Percentiles rank a stretch among this genome's conserved stretches.
phyloP scores from a whole-genome alignment of 2,888 invertebrate species.

The Chrysina gloriosa region DNA sequence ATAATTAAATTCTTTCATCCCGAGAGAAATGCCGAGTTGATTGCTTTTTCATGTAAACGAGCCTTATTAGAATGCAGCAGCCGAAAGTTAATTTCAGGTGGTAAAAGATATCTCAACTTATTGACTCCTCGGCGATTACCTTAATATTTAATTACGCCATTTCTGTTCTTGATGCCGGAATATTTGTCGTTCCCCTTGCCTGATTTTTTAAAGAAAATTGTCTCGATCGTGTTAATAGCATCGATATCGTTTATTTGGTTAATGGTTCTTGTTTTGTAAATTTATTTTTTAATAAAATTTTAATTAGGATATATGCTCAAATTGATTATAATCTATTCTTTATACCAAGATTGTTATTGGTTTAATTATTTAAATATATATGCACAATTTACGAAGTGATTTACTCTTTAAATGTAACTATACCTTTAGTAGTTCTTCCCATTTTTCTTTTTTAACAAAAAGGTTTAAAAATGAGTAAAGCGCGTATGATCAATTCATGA shows the following conservation, averaged over 20 bases:
- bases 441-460: too few species aligned
- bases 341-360: too few species aligned
- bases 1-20: constrained; percentile 20
- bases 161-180: neutral
- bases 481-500: too few species aligned
- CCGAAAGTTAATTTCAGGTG: constrained; percentile 36
- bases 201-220: neutral
- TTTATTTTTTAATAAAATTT: too few species aligned
- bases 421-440: too few species aligned
- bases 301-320: too few species aligned
- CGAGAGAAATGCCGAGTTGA: constrained; percentile 10
- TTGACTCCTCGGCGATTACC: constrained; percentile 24
- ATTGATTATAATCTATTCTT: too few species aligned
- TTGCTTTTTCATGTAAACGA: constrained; percentile 32
- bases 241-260: neutral
- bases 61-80: constrained; percentile 24
- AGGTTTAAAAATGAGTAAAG: too few species aligned
- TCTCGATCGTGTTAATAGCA: neutral
- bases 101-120: constrained; percentile 24
- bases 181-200: neutral
- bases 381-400: too few species aligned
- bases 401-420: too few species aligned
- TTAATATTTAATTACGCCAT: constrained; percentile 25
- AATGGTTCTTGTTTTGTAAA: neutral
- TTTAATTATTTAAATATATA: too few species aligned